Conservation (phyloP, 2,797 vertebrate genomes). For the Halcyon leucocephala region DNA sequence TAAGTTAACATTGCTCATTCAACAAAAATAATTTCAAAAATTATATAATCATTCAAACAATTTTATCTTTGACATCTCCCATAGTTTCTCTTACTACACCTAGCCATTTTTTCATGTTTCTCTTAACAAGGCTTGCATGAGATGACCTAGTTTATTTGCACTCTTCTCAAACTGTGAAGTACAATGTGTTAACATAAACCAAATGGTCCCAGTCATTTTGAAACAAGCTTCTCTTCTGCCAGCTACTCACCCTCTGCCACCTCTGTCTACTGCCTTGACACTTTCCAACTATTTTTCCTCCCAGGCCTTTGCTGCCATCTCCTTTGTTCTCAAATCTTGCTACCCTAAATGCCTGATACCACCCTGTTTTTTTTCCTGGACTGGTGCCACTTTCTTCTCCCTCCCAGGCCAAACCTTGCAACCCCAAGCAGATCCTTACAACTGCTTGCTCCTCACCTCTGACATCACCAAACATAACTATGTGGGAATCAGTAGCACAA, state of each 20-base stretch:
- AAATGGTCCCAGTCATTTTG: conserved; percentile 62
- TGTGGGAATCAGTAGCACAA: accelerated
- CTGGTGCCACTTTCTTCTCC: background rate
- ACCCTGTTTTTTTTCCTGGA: background rate
- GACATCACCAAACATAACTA: accelerated
- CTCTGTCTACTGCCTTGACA: conserved; percentile 47
- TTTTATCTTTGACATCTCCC: background rate
- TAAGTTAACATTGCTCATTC: conserved; percentile 10
- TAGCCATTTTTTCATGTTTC: conserved; percentile 45
- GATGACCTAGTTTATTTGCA: conserved; percentile 68
- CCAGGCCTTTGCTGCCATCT: background rate
- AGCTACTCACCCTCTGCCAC: conserved; percentile 43
- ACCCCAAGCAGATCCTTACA: background rate
- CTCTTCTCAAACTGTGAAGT: conserved; percentile 63
- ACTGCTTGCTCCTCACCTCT: accelerated
- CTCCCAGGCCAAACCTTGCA: background rate
- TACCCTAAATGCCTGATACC: background rate
- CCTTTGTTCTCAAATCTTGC: background rate
- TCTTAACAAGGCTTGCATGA: conserved; percentile 57
- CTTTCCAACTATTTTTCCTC: conserved; percentile 16
- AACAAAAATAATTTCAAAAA: conserved; percentile 51
- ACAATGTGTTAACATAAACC: conserved; percentile 67
- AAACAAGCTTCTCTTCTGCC: conserved; percentile 55
- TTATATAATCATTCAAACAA: conserved; percentile 13
- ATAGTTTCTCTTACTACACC: conserved; percentile 20